Evolutionary conservation across 2,797 vertebrate species (phyloP), one percentile per base, ranked within the genome.

Genomic region (Sebastes matsubarae): DNA sequence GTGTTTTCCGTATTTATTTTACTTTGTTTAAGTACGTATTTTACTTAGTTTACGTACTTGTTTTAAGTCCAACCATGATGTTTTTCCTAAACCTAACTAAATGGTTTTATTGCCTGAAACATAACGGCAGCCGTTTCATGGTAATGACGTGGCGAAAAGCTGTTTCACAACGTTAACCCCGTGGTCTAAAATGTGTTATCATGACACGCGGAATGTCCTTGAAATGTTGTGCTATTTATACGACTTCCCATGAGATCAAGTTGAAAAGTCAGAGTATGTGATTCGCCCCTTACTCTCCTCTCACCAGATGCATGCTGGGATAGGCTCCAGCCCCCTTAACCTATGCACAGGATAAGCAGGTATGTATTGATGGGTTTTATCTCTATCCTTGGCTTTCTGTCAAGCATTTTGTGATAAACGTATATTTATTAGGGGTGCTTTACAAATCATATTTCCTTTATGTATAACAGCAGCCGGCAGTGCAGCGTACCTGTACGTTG

Each of bases 401-500:
- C 13, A 30, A 14, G 54, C 30, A 32, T 20, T 20, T 55, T 12
- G 11, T 42, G 25, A 57, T 7, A 5, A 2, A 50, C 1, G 6
- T 50, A 20, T 50, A 50, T 50, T 4, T 66, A 8, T 55, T 16
- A 20, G 8, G 0, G 8, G 18, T 2, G 16, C 42, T 46, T 46
- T 46, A 46, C 42, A 0, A 46, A 4, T 55, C 10, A 18, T 0
- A 20, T 12, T 59, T 29, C 13, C 57, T 14, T 12, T 16, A 4
- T 0, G 12, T 46, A 2, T 16, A 0, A 22, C 16, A 10, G 34
- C 22, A 20, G 34, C 34, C 0, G 22, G 4, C 10, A 5, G 24
- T 11, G 5, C 6, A 4, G 14, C 10, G 13, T 96, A 99, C 98
- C 98, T 98, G 96, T 99, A 99, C 0, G 97, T 97, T 18, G 97